Evolutionary conservation across 2,113 vertebrate genomes (phyloP).

Genomic region (Monopterus albus): DNA sequence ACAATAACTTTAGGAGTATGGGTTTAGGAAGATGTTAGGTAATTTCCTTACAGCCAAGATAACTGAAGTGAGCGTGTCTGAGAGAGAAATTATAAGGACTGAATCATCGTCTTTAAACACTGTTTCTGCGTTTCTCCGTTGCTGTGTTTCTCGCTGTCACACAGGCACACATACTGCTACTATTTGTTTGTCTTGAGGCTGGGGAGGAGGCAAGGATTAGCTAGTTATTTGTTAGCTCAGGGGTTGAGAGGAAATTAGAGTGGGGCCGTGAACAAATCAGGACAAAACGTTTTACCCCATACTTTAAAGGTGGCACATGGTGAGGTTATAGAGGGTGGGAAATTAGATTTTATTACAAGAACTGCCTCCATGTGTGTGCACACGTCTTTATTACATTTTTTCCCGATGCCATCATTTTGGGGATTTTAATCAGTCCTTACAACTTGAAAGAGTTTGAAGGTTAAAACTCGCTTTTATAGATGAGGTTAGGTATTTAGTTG

Average conservation of each 20-base stretch:
- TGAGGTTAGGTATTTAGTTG: too few relatives aligned
- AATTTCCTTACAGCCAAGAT: background rate
- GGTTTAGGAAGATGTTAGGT: background rate
- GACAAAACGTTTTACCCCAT: conserved; percentile 43
- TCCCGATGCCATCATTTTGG: too few relatives aligned
- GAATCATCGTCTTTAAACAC: too few relatives aligned
- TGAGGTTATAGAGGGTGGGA: conserved; percentile 49
- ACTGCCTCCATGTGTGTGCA: conserved; percentile 37
- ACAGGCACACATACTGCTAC: background rate
- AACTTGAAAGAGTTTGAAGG: too few relatives aligned
- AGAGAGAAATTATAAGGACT: too few relatives aligned
- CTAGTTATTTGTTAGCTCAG: conserved; percentile 41
- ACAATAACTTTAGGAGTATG: background rate
- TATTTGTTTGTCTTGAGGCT: conserved; percentile 18
- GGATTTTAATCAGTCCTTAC: too few relatives aligned
- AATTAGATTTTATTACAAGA: conserved; percentile 74
- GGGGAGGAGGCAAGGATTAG: conserved; percentile 33
- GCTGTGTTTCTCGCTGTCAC: conserved; percentile 3
- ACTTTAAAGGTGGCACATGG: conserved; percentile 65
- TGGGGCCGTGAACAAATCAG: conserved; percentile 61
- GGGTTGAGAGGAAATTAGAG: conserved; percentile 51
- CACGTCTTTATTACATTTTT: too few relatives aligned
- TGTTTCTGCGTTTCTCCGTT: background rate
- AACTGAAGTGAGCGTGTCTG: background rate
- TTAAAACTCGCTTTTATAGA: too few relatives aligned